Conservation (phyloP, 2,888 invertebrate species). For the Thecophora atra region DNA sequence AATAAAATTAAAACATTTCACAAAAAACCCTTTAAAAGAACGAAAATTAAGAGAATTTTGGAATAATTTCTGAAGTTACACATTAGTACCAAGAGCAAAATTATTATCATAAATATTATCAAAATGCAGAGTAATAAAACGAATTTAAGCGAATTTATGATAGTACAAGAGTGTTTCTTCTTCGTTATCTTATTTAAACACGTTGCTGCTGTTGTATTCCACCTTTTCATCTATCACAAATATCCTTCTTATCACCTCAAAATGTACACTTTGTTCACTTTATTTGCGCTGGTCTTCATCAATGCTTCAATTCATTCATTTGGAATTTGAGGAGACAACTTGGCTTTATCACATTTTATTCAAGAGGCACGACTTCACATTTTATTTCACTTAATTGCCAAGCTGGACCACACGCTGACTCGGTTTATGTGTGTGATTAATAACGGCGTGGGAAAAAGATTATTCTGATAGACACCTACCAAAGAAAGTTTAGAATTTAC, state of each 20-base stretch:
- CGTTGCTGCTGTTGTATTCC: background rate
- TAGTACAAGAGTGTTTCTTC: too few species aligned
- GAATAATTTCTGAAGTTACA: too few species aligned
- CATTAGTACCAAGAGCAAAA: too few species aligned
- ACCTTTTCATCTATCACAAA: background rate
- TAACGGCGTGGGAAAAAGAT: background rate
- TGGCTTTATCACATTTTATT: slow-evolving; percentile 52
- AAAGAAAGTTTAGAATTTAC: slow-evolving; percentile 43
- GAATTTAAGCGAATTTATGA: too few species aligned
- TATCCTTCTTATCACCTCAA: background rate
- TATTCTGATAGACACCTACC: background rate
- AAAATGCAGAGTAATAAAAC: too few species aligned
- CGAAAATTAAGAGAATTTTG: too few species aligned
- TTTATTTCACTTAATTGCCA: slow-evolving; percentile 43
- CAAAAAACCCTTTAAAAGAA: too few species aligned
- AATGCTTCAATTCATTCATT: slow-evolving; percentile 45
- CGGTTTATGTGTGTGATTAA: slow-evolving; percentile 29
- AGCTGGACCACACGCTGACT: slow-evolving; percentile 29
- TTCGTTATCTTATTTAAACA: background rate
- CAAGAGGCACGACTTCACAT: slow-evolving; percentile 47
- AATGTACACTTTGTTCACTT: background rate
- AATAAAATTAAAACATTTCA: too few species aligned
- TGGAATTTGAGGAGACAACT: slow-evolving; percentile 57
- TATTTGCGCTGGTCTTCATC: too few species aligned
- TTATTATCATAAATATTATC: too few species aligned